Base-by-base conservation (phyloP, 2,888 invertebrate species). In the Therioaphis trifolii region DNA sequence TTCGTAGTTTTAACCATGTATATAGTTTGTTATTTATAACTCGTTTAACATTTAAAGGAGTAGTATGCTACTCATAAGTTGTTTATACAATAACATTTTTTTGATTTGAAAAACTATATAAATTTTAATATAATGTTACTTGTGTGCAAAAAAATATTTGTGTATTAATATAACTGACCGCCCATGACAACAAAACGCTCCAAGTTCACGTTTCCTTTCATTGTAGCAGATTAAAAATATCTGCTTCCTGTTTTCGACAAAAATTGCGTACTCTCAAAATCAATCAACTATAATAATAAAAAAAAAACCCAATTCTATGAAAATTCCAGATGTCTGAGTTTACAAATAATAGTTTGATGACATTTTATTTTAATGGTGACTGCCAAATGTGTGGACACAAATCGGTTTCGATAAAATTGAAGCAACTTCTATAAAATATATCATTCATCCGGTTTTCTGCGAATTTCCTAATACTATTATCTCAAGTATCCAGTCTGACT, bases 111-210 rank as follows among this genome's bases (percentile, higher is more conserved):
- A 5, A 35, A 35, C 3, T 35, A 35, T 5, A 35, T 35, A 35
- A 35, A 35, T 35, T 35, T 35, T 35, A 35, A 35, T 7, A 7
- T 35, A 35, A n/a, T n/a, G 35, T 7, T 35, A 35, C 35, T 35
- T 7, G 35, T 35, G 35, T 7, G 35, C 35, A 35, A 5, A 35
- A 35, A 35, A 35, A 35, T 35, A 35, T 5, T 35, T 7, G 35
- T 35, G 21, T 21, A 58, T 40, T 43, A 75, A 24, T n/a, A 49
- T 76, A 63, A 66, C 46, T 77, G 9, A 49, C 52, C 68, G 68
- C 52, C 78, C 78, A 52, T 78, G 78, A 78, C 52, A 35, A 52
- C 52, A 66, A 78, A 78, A 78, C 14, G 40, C 46, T 68, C 12
- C 78, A 78, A 78, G 68, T 68, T 68, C 68, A 68, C 5, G 24